Conservation (phyloP, 2,797 vertebrate genomes). For the Cynodonichthys magdalenae region DNA sequence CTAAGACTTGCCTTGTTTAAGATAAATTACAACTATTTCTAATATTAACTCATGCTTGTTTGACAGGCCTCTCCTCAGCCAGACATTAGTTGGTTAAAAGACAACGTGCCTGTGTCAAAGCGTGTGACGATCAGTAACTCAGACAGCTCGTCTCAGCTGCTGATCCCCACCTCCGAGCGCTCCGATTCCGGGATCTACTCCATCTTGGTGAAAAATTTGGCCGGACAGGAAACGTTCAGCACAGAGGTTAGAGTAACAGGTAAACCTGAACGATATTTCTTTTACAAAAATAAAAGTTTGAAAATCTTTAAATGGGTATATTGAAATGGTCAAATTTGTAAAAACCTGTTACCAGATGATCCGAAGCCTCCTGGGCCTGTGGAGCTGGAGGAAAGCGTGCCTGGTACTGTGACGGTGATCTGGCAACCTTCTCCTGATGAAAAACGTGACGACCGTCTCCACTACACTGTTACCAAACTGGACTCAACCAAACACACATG, state of each 20-base stretch:
- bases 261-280: constrained; percentile 48
- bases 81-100: constrained; percentile 85
- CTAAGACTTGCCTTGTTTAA: not conserved
- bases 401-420: constrained; percentile 82
- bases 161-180: constrained; percentile 82
- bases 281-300: not conserved
- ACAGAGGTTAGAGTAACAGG: constrained; percentile 86
- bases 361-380: constrained; percentile 85
- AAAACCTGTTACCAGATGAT: constrained; percentile 72
- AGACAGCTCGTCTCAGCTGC: constrained; percentile 80
- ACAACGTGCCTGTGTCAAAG: constrained; percentile 79
- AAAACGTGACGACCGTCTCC: constrained; percentile 77
- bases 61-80: constrained; percentile 83
- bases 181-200: constrained; percentile 84
- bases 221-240: constrained; percentile 79
- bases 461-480: constrained; percentile 84
- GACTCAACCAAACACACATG: constrained; percentile 81
- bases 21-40: not conserved
- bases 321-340: not conserved
- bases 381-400: constrained; percentile 84
- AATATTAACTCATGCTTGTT: not conserved
- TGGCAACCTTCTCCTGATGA: constrained; percentile 90
- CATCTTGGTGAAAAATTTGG: constrained; percentile 75
- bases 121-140: constrained; percentile 73
- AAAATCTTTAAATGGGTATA: not conserved